Evolutionary conservation across 2,797 vertebrate species (phyloP), one percentile per base, ranked within the genome.

Genomic region (Melopsittacus undulatus): DNA sequence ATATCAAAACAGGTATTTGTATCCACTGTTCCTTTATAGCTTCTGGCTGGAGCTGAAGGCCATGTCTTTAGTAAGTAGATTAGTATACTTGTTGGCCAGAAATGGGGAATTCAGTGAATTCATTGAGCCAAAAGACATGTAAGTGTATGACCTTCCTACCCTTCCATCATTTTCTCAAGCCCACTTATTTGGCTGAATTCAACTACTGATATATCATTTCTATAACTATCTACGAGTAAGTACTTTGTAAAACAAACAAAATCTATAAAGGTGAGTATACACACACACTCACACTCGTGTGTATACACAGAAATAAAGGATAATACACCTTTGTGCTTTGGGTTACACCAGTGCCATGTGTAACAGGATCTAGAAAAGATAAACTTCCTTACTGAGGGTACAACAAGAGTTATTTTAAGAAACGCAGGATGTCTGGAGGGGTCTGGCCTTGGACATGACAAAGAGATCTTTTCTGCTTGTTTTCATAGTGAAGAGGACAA

Each of bases 401-500:
- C 62, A 88, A 48, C 34, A 83, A 62, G n/a, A 88, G 89, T 40
- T 96, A 91, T 96, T 96, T 96, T 94, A 89, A 86, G 86, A 83
- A 66, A 87, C 22, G 32, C 87, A 95, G 90, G 85, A 94, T 95
- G 45, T 79, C 56, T 93, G 75, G 78, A 96, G 36, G 30, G 32
- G 32, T 82, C 69, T 14, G 18, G 38, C 46, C 56, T 87, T 75
- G 78, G 43, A 42, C 51, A 54, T 61, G 40, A 69, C 5, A 19
- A 78, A 96, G 52, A 79, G 49, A 78, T 45, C 32, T 27, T 74
- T 95, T 85, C 67, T 94, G 45, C 70, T 74, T 84, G 57, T 72
- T 90, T 89, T 69, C 43, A 45, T 48, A 59, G 19, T 20, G 46
- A 75, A 82, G 23, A 87, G 32, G 49, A 68, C 59, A 43, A 12